Conservation (phyloP, 2,888 invertebrate species). For the Panzeria rudis region DNA sequence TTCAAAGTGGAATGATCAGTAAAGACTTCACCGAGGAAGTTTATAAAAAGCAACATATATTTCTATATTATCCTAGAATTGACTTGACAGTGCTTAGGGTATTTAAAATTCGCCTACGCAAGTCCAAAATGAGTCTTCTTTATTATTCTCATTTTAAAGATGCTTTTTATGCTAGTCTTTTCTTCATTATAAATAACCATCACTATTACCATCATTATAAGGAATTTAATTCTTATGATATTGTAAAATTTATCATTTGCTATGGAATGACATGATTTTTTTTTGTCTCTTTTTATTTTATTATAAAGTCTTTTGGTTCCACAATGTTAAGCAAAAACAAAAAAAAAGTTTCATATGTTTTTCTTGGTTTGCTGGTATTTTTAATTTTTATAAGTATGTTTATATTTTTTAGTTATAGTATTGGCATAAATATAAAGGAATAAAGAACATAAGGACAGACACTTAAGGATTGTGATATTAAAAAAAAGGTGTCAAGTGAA, state of each 20-base stretch:
- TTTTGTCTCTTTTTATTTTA: conserved; percentile 8
- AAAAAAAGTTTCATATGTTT: conserved; percentile 56
- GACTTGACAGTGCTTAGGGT: neutral
- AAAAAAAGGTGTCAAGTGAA: conserved; percentile 75
- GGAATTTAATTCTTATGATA: conserved; percentile 73
- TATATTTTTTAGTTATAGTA: conserved; percentile 10
- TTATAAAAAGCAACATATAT: neutral
- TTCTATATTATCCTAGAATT: neutral
- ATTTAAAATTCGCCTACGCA: conserved; percentile 19
- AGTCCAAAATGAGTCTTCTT: neutral
- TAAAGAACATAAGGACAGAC: conserved; percentile 31
- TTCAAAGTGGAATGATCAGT: too few relatives aligned
- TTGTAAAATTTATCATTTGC: conserved; percentile 73
- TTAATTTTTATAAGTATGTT: conserved; percentile 49
- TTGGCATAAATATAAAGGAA: conserved; percentile 30
- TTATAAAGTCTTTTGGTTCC: conserved; percentile 34
- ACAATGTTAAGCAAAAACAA: conserved; percentile 34
- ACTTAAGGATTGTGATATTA: conserved; percentile 64
- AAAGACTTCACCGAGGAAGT: too few relatives aligned
- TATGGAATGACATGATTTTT: conserved; percentile 72
- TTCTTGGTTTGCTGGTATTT: conserved; percentile 52
- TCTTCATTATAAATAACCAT: conserved; percentile 62
- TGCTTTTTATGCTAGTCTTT: conserved; percentile 9
- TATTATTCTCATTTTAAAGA: conserved; percentile 7
- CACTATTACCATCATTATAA: conserved; percentile 68